Conservation (phyloP, 2,113 vertebrate species). For the Edolisoma coerulescens region DNA sequence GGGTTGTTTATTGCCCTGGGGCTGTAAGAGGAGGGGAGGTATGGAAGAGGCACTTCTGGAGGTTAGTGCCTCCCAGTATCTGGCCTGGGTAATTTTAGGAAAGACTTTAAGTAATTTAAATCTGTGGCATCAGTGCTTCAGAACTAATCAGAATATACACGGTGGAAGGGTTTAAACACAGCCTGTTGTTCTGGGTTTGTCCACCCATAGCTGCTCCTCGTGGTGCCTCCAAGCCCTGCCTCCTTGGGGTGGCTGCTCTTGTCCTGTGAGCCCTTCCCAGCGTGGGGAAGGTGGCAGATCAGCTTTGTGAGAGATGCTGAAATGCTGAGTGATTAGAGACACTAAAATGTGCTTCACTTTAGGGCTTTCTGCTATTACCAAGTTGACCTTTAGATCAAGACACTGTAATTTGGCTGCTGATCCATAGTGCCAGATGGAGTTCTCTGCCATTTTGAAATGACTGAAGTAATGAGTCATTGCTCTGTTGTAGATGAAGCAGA, state of each 20-base stretch:
- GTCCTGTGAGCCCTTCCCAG: accelerated
- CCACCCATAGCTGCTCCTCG: accelerated
- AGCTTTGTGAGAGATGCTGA: neutral
- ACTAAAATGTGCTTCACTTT: neutral
- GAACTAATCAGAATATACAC: accelerated
- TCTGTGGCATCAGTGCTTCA: accelerated
- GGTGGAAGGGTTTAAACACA: neutral
- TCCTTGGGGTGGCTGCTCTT: neutral
- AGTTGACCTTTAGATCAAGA: neutral
- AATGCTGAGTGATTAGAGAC: neutral
- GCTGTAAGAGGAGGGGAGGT: neutral
- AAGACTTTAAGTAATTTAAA: accelerated
- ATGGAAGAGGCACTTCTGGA: neutral
- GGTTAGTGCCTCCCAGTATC: neutral
- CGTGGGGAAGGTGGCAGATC: neutral
- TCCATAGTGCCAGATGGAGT: neutral
- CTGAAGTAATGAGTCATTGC: neutral
- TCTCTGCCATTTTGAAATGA: neutral
- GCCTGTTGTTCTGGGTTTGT: neutral
- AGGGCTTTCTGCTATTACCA: neutral
- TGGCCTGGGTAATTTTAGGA: neutral
- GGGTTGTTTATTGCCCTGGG: accelerated
- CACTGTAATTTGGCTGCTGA: neutral
- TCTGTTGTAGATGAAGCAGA: neutral
- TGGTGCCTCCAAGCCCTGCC: neutral